Percentiles rank a stretch among this genome's conserved stretches.
phyloP scores from a whole-genome alignment of 2,797 vertebrate genomes.

The Lemur catta region DNA sequence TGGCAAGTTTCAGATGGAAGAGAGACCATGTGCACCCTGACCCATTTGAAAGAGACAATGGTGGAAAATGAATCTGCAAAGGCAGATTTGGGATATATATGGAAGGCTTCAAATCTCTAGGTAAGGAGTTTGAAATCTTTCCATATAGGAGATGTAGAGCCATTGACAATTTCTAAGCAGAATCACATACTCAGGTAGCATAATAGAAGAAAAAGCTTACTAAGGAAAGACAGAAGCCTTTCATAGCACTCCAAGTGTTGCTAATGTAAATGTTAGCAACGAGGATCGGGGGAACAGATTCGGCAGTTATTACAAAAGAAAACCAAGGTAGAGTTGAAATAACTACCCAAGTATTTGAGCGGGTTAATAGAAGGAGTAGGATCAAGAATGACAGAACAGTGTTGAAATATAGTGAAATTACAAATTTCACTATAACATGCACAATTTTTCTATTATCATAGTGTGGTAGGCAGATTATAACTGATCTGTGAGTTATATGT shows the following conservation, averaged over 20 bases:
- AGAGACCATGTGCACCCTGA: neutral
- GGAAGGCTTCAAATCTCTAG: neutral
- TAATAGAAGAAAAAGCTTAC: neutral
- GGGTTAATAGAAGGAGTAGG: neutral
- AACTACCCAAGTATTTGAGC: neutral
- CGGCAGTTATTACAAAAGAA: neutral
- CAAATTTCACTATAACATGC: neutral
- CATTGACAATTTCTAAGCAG: neutral
- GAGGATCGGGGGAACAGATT: neutral
- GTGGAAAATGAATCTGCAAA: constrained; percentile 17
- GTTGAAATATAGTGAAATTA: neutral
- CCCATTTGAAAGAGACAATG: neutral
- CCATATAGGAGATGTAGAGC: neutral
- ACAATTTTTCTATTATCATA: neutral
- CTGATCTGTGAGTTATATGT: neutral
- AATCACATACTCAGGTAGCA: neutral
- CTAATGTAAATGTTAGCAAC: neutral
- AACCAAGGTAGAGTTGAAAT: neutral
- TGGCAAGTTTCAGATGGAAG: neutral
- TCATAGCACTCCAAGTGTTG: neutral
- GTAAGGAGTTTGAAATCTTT: neutral
- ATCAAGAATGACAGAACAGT: neutral
- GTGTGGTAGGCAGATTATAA: neutral
- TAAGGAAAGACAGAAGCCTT: neutral
- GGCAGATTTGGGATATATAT: neutral